Evolutionary conservation across 2,797 vertebrate species (phyloP).

Genomic region (Centroberyx gerrardi): DNA sequence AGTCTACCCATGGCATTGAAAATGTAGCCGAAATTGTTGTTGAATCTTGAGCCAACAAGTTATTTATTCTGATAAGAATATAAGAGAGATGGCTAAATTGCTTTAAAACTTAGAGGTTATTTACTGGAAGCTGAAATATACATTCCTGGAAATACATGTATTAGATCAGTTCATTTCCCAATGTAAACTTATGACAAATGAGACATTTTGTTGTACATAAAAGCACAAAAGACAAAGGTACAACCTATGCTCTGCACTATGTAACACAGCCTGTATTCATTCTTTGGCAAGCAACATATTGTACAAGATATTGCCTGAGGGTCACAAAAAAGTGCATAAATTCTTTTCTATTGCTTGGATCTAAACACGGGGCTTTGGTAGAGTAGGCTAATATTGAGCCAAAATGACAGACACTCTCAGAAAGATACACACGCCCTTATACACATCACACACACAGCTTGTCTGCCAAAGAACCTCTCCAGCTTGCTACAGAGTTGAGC

Average conservation of each 20-base stretch:
- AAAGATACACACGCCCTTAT: slow-evolving; percentile 50
- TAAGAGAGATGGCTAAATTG: slow-evolving; percentile 22
- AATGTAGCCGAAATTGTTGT: not conserved
- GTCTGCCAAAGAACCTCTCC: slow-evolving; percentile 82
- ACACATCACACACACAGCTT: slow-evolving; percentile 50
- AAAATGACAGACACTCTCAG: slow-evolving; percentile 45
- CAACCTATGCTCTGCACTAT: slow-evolving; percentile 7
- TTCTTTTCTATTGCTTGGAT: slow-evolving; percentile 57
- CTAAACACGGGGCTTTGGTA: slow-evolving; percentile 54
- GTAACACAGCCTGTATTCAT: slow-evolving; percentile 22
- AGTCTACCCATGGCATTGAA: not conserved
- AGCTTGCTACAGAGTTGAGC: slow-evolving; percentile 77
- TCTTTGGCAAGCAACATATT: slow-evolving; percentile 62
- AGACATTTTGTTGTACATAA: slow-evolving; percentile 2
- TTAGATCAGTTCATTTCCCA: slow-evolving; percentile 13
- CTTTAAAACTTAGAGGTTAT: slow-evolving; percentile 17
- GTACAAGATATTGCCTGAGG: slow-evolving; percentile 39
- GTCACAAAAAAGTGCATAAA: slow-evolving; percentile 36
- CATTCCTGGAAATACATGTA: slow-evolving; percentile 10
- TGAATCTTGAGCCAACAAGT: slow-evolving; percentile 44
- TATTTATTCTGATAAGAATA: slow-evolving; percentile 46
- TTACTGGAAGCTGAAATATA: slow-evolving; percentile 40
- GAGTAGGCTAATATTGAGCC: slow-evolving; percentile 49
- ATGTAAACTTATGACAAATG: slow-evolving; percentile 3
- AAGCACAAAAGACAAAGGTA: slow-evolving; percentile 23